Percentiles rank a stretch among this genome's conserved stretches.
phyloP scores from a whole-genome alignment of 2,888 invertebrate species.

The Heteromyza rotundicornis region DNA sequence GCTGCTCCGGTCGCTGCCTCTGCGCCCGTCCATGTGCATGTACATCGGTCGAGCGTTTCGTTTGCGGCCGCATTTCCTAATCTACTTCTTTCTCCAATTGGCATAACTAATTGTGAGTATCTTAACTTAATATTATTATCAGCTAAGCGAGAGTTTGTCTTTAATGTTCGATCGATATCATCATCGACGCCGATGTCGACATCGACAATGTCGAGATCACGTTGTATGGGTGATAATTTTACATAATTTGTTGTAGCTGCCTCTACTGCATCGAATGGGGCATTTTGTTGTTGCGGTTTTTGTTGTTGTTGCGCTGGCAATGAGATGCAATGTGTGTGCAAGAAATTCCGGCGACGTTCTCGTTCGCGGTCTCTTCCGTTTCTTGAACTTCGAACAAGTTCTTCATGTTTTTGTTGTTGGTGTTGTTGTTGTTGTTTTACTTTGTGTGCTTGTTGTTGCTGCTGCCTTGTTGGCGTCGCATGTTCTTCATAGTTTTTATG shows the following conservation, averaged over 20 bases:
- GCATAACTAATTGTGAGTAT: slow-evolving; percentile 49
- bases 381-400: not conserved
- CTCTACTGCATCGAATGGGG: no score
- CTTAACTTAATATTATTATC: slow-evolving; percentile 17
- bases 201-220: not conserved
- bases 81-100: slow-evolving; percentile 36
- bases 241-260: slow-evolving; percentile 11
- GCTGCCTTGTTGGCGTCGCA: slow-evolving; percentile 24
- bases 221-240: slow-evolving; percentile 8
- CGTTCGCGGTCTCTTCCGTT: not conserved
- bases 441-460: not conserved
- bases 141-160: slow-evolving; percentile 16
- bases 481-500: slow-evolving; percentile 49
- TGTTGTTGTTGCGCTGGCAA: slow-evolving; percentile 8
- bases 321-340: not conserved
- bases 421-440: no score
- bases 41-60: slow-evolving; percentile 36
- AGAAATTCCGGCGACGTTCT: not conserved
- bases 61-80: slow-evolving; percentile 18
- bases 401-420: no score
- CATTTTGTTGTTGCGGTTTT: slow-evolving; percentile 16
- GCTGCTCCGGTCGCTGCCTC: slow-evolving; percentile 33
- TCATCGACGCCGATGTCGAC: not conserved
- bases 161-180: slow-evolving; percentile 7
- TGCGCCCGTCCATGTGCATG: slow-evolving; percentile 41